Conservation (phyloP, 2,888 invertebrate species). For the Boloria euphrosyne region DNA sequence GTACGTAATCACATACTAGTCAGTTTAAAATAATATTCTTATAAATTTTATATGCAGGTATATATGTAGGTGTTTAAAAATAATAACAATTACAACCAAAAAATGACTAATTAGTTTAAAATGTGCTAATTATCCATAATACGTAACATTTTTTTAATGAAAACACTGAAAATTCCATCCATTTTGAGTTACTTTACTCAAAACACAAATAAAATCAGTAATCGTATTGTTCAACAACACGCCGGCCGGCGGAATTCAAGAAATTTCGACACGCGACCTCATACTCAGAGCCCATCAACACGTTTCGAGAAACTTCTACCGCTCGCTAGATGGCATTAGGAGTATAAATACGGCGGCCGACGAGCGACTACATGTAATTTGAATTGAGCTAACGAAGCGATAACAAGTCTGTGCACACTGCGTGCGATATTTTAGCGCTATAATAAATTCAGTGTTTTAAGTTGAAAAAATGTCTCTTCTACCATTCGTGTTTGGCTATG, state of each 20-base stretch:
- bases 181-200: not conserved
- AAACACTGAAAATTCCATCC: not conserved
- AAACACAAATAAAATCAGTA: slow-evolving; percentile 5
- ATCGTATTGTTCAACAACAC: slow-evolving; percentile 10
- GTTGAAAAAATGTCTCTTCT: slow-evolving; percentile 55
- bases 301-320: slow-evolving; percentile 50
- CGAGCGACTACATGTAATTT: slow-evolving; percentile 42
- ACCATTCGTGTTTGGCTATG: slow-evolving; percentile 54
- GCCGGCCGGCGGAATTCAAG: slow-evolving; percentile 32
- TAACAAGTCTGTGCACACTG: slow-evolving; percentile 32
- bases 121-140: no score
- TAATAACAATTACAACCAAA: no score
- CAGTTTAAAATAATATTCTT: no score
- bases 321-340: slow-evolving; percentile 56
- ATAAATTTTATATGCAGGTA: no score
- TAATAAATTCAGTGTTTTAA: slow-evolving; percentile 16
- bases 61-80: no score
- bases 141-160: not conserved
- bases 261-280: slow-evolving; percentile 20
- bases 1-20: no score
- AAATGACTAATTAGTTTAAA: no score
- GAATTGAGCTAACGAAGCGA: slow-evolving; percentile 44
- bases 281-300: not conserved
- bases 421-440: not conserved
- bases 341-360: slow-evolving; percentile 49